Evolutionary conservation across 2,888 invertebrate genomes (phyloP), one percentile per base, ranked within the genome.

Genomic region (Cataglyphis albicans): DNA sequence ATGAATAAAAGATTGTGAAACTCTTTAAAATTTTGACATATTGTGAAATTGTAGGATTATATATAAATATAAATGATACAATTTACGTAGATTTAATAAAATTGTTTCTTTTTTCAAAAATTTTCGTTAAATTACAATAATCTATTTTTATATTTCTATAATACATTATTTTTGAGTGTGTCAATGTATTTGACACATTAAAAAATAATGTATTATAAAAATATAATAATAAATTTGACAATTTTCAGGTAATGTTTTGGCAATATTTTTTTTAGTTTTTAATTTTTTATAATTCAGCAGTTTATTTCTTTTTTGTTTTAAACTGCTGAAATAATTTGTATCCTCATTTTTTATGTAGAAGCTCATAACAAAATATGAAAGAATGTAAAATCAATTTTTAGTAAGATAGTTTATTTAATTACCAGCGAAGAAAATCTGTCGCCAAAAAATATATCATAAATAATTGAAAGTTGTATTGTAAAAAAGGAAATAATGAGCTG

Each of bases 1-100:
- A 29, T 75, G 12, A 75, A 65, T 76, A 76, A 76, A 61, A 21
- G 12, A 25, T 64, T 76, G n/a, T 12, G 3, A 18, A 52, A 52
- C 7, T 38, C 12, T 38, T 21, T 12, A 75, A 25, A 55, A 18
- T 32, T 61, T 10, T 74, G n/a, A 25, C 15, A 10, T 63, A 32
- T 15, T 29, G 2, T 63, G 38, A 48, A 32, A 48, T 9, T 63
- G 4, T 6, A 1, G 0, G 7, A 18, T 52, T 52, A n/a, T 18
- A 1, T 25, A 25, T 25, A 25, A 25, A 32, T 9, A 15, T 25
- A 18, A 68, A 44, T 15, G 4, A 44, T 44, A 44, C 15, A 44
- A 44, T 44, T 44, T 44, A 44, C 5, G 44, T 18, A 10, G 15
- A 15, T 15, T 44, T 15, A 44, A 44, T 44, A 44, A 44, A 44